Percentiles rank a stretch among this genome's conserved stretches.
Conservation (phyloP, 2,113 vertebrate species). For the Excalfactoria chinensis region DNA sequence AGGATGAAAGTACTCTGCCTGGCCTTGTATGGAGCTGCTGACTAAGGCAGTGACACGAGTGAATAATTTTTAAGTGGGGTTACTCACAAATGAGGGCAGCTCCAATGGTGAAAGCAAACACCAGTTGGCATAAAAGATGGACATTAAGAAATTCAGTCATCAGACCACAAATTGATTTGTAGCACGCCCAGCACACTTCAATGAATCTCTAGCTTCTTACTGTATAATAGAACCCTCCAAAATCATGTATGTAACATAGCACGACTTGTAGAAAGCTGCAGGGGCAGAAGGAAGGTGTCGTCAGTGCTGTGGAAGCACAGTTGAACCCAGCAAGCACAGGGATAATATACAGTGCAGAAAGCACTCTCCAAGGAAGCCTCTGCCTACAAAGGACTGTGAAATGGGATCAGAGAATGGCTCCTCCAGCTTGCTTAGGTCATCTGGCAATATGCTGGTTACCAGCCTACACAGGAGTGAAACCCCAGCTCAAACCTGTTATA, state of each 20-base stretch:
- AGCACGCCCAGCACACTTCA: neutral
- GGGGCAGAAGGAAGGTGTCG: neutral
- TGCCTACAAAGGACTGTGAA: neutral
- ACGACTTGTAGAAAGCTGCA: neutral
- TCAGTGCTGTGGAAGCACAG: neutral
- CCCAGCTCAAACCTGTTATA: neutral
- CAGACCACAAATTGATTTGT: neutral
- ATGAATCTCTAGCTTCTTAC: neutral
- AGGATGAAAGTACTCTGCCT: neutral
- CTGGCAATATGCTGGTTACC: neutral
- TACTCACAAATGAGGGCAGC: neutral
- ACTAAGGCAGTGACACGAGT: neutral
- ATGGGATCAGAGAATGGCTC: neutral
- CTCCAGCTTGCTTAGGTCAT: neutral
- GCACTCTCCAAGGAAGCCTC: fast-evolving
- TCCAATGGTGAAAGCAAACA: slow-evolving; percentile 17
- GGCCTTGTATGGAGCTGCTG: slow-evolving; percentile 39
- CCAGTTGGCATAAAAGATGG: neutral
- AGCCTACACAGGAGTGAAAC: neutral
- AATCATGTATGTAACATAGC: neutral
- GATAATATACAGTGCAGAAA: neutral
- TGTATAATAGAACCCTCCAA: neutral
- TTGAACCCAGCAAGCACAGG: neutral
- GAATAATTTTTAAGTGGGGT: neutral
- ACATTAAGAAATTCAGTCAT: slow-evolving; percentile 12